Evolutionary conservation across 1,140 invertebrate genomes (phyloP).

Genomic region (Euwallacea similis): DNA sequence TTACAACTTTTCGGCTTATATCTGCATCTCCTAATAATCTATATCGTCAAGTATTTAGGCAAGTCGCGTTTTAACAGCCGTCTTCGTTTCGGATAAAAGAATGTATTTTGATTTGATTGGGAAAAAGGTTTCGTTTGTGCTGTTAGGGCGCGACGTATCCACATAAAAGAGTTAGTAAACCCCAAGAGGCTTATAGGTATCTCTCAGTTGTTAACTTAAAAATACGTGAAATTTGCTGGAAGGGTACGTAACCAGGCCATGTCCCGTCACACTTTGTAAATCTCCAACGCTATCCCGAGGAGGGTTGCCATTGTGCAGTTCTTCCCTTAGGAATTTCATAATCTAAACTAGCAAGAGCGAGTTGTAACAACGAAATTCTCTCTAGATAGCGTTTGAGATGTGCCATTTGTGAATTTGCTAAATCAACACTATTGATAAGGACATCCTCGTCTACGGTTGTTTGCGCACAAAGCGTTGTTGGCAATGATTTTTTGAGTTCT

Average conservation of each 20-base stretch:
- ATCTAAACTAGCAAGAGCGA: too few relatives aligned
- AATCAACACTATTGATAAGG: conserved; percentile 33
- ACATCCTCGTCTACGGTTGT: conserved; percentile 13
- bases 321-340: not conserved
- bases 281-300: conserved; percentile 22
- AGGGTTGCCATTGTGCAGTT: not conserved
- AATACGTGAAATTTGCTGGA: conserved; percentile 45
- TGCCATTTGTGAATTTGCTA: conserved; percentile 49
- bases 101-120: not conserved
- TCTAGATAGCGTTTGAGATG: conserved; percentile 32
- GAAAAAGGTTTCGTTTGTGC: conserved; percentile 8
- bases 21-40: conserved; percentile 41
- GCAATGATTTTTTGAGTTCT: too few relatives aligned
- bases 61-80: conserved; percentile 38
- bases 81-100: not conserved
- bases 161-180: conserved; percentile 45
- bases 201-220: conserved; percentile 36
- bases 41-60: conserved; percentile 43
- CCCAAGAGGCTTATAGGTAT: conserved; percentile 49
- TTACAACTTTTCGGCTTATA: conserved; percentile 9
- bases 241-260: conserved; percentile 48
- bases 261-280: conserved; percentile 36
- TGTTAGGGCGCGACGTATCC: conserved; percentile 23
- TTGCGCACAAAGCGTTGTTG: not conserved
- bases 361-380: too few relatives aligned